phyloP scores from a whole-genome alignment of 2,797 vertebrate genomes.

The Danio jaintianensis region DNA sequence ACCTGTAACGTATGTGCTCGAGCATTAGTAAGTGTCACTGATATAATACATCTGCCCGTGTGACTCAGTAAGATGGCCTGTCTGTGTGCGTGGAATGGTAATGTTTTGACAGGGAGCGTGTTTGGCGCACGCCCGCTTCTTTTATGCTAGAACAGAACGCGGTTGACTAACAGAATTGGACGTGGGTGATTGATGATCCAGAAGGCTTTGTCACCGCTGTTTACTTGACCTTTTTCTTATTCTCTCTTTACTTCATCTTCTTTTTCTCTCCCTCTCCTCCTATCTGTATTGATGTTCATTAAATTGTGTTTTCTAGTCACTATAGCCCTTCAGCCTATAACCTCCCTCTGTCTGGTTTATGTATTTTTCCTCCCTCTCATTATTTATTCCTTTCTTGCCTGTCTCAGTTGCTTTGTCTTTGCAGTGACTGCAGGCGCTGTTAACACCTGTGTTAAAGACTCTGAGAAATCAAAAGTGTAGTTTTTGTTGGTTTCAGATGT shows the following conservation, averaged over 20 bases:
- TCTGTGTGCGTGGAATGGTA: slow-evolving; percentile 47
- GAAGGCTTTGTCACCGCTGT: slow-evolving; percentile 46
- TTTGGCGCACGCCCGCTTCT: slow-evolving; percentile 6
- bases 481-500: neutral
- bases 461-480: neutral
- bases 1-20: slow-evolving; percentile 30
- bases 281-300: slow-evolving; percentile 48
- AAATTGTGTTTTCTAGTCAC: slow-evolving; percentile 34
- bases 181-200: slow-evolving; percentile 41
- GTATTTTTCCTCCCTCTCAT: slow-evolving; percentile 54
- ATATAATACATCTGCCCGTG: slow-evolving; percentile 53
- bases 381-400: slow-evolving; percentile 1
- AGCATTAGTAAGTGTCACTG: slow-evolving; percentile 57
- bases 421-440: neutral
- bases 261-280: slow-evolving; percentile 49
- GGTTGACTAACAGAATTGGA: slow-evolving; percentile 10
- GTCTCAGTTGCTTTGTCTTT: slow-evolving; percentile 11
- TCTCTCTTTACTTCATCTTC: slow-evolving; percentile 62
- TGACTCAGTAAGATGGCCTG: slow-evolving; percentile 52
- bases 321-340: slow-evolving; percentile 28
- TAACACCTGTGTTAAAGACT: neutral
- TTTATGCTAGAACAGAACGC: neutral
- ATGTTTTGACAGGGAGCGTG: slow-evolving; percentile 47
- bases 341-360: slow-evolving; percentile 49
- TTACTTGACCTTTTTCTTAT: slow-evolving; percentile 41